A percentile compares a stretch with the other conserved stretches of the same genome.
Evolutionary conservation across 2,888 invertebrate genomes (phyloP).

Genomic region (Tachina lurida): DNA sequence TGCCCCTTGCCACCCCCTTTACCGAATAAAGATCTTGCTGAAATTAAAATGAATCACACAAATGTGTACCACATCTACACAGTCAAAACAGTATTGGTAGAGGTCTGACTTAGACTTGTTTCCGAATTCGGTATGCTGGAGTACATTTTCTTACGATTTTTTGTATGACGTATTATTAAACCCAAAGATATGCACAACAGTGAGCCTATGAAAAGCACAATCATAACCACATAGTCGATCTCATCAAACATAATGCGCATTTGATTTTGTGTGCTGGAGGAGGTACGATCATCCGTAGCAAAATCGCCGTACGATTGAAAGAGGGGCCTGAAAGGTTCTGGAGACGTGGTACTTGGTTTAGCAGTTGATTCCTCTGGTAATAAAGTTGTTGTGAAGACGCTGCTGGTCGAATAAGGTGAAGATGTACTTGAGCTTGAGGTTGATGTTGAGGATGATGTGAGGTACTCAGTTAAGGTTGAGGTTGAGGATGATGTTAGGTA

Average conservation of each 20-base stretch:
- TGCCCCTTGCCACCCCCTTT: slow-evolving; percentile 83
- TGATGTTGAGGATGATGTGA: neutral
- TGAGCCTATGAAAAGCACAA: slow-evolving; percentile 66
- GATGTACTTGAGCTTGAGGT: slow-evolving; percentile 50
- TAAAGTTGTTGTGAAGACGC: neutral
- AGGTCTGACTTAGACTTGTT: slow-evolving; percentile 76
- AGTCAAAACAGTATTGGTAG: slow-evolving; percentile 71
- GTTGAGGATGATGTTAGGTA: neutral
- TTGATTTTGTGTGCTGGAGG: slow-evolving; percentile 55
- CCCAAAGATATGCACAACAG: slow-evolving; percentile 68
- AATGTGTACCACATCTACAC: slow-evolving; percentile 71
- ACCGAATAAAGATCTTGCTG: slow-evolving; percentile 82
- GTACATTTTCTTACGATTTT: slow-evolving; percentile 75
- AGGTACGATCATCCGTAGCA: neutral
- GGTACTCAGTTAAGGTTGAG: slow-evolving; percentile 20
- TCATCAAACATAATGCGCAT: slow-evolving; percentile 64
- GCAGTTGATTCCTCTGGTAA: neutral
- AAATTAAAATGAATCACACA: neutral
- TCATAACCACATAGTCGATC: slow-evolving; percentile 69
- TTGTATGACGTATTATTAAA: slow-evolving; percentile 68
- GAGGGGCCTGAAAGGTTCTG: slow-evolving; percentile 72
- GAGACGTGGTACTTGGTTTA: slow-evolving; percentile 69
- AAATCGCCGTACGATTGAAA: slow-evolving; percentile 56
- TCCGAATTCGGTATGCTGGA: slow-evolving; percentile 78
- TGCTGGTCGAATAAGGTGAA: slow-evolving; percentile 29